Evolutionary conservation across 2,797 vertebrate genomes (phyloP), one percentile per base, ranked within the genome.

Genomic region (Momotus momota): DNA sequence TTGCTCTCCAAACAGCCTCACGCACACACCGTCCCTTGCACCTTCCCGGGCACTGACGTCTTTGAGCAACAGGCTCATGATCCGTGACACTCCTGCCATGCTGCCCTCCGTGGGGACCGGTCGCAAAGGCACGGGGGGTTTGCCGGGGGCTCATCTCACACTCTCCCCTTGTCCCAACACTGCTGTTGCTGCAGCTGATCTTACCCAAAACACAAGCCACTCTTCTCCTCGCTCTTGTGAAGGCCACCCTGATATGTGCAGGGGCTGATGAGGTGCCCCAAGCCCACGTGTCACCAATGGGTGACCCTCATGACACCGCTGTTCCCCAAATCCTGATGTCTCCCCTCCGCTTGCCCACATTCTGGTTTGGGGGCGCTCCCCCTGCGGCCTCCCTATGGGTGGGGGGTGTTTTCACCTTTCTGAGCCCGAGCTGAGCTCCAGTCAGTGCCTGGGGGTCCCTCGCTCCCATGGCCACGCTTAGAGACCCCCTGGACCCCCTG

Each of bases 81-180:
- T 8, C 7, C 4, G 14, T 2, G n/a, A 14, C 14, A 6, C 8
- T 33, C 15, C 31, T 3, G 26, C 58, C 58, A 7, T 12, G 43
- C 70, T 19, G 62, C 45, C 33, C 1, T 0, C 52, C 5, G 6
- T 3, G n/a, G 58, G 64, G 16, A 17, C 14, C 3, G 2, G 45
- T 65, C 33, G 0, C 33, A 1, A 1, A 25, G n/a, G 4, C 57
- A 4, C 35, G 5, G 27, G 4, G 22, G 43, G 20, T 19, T 46
- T 7, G 38, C n/a, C 1, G 3, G 27, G 83, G 77, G 40, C 8
- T 60, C 22, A 0, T 3, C 22, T 27, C 14, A 0, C 6, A 0
- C n/a, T 55, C 6, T 31, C 33, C 41, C 51, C 27, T 17, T 7
- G 62, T 12, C 69, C 22, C 11, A 1, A 16, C 12, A 1, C n/a